Evolutionary conservation across 2,797 vertebrate genomes (phyloP).

Genomic region (Falco rusticolus): DNA sequence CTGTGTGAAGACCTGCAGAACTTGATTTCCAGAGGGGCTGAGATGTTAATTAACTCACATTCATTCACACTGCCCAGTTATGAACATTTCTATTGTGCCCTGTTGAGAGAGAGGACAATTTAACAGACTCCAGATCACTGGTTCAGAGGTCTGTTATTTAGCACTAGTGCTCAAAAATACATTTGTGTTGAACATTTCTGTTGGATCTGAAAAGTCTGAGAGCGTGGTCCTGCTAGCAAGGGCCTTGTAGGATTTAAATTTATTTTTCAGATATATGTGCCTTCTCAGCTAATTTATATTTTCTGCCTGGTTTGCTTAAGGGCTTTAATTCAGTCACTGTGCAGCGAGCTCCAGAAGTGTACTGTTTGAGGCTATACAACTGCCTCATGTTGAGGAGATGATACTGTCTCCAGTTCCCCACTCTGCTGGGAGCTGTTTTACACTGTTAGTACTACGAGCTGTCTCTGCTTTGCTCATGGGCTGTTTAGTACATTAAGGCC

Average conservation of each 20-base stretch:
- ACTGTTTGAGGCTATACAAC: background rate
- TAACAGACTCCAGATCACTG: background rate
- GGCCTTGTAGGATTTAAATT: background rate
- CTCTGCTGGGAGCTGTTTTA: slow-evolving; percentile 37
- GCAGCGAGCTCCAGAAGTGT: background rate
- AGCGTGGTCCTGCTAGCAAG: background rate
- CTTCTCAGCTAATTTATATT: slow-evolving; percentile 47
- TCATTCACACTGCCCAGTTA: background rate
- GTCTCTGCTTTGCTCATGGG: background rate
- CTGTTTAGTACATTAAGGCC: background rate
- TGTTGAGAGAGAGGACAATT: background rate
- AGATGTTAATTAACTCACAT: background rate
- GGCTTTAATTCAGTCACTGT: slow-evolving; percentile 28
- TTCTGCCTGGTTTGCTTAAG: slow-evolving; percentile 43
- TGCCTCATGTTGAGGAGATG: background rate
- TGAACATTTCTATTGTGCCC: background rate
- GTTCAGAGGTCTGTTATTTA: slow-evolving; percentile 33
- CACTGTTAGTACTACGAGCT: background rate
- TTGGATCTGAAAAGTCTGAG: background rate
- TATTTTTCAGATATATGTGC: slow-evolving; percentile 39
- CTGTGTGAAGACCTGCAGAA: background rate
- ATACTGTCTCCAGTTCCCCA: background rate
- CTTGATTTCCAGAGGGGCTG: background rate
- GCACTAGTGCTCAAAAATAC: slow-evolving; percentile 3
- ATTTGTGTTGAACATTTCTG: slow-evolving; percentile 2